These are phyloP conservation scores for Cephus nigrinus DNA, from an alignment of 2,888 invertebrate genomes.

Conservation along the genomic window DNA sequence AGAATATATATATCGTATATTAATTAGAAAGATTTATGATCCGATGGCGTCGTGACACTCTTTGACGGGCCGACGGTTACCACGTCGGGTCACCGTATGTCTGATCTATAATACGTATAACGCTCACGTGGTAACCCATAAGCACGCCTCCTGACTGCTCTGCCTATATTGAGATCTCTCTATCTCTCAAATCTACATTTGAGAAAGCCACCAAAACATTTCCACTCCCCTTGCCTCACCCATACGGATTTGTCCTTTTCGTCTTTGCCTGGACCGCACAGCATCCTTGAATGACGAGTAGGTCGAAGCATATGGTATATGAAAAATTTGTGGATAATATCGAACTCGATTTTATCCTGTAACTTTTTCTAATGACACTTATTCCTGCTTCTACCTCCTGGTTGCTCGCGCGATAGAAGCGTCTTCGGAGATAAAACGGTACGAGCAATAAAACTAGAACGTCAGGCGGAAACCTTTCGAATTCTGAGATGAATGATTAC, in stretches of 20 bases:
- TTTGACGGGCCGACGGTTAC: constrained; percentile 18
- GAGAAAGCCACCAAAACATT: not conserved
- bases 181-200: not conserved
- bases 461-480: constrained; percentile 18
- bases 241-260: not conserved
- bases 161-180: not conserved
- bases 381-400: not conserved
- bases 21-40: constrained; percentile 26
- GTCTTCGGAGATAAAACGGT: not conserved
- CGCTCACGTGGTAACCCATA: not conserved
- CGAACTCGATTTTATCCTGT: not conserved
- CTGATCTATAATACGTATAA: not conserved
- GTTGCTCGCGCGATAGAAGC: not conserved
- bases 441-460: not conserved
- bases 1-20: constrained; percentile 20
- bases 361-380: not conserved
- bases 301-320: not conserved
- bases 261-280: not conserved
- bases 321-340: not conserved
- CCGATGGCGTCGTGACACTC: constrained; percentile 23
- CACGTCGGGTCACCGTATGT: constrained; percentile 11
- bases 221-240: not conserved
- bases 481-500: constrained; percentile 25
- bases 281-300: not conserved
- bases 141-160: not conserved